Base-by-base conservation (phyloP, 1,140 invertebrate genomes). In the Dinoponera quadriceps region DNA sequence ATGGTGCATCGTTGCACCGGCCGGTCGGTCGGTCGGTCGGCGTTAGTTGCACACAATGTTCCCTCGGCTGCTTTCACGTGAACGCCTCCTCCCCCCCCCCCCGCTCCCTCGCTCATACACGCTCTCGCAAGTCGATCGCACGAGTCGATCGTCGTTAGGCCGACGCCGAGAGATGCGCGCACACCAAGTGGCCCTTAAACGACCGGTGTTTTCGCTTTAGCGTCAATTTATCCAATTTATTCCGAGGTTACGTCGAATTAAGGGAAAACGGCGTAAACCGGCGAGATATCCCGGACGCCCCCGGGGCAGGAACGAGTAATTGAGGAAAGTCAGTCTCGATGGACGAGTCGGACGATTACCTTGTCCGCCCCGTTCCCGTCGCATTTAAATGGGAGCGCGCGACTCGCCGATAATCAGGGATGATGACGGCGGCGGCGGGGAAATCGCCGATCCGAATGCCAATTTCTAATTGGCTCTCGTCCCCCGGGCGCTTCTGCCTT, bases 1-100 rank as follows among this genome's bases (percentile, higher is more conserved):
- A 89, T 86, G 87, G 87, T 89, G 87, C 87, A 88, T 88, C 87
- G 87, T 86, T 86, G 88, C 87, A 86, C 74, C 73, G 74, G 74
- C 29, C 66, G 44, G 38, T 22, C 16, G 27, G 14, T 63, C 60
- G 5, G 18, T 49, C 49, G 65, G 81, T 66, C 51, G 27, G 54
- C 48, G 66, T 75, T 77, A 65, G 83, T 33, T 78, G 57, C n/a
- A 33, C 48, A 57, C 25, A 22, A 16, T 54, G 20, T 22, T 18
- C 22, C 57, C 55, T 69, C 55, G 66, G 22, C 48, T 49, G 84
- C 60, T 85, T 71, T 74, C 69, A 69, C 71, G 69, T 71, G 69
- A 74, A 69, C 78, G 74, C 51, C 57, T 22, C 13, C 27, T 29
- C 29, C 20, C 11, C 55, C 22, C 14, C 38, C 69, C 3, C 25